Base-by-base conservation (phyloP, 2,113 vertebrate species). In the Rhinoderma darwinii region DNA sequence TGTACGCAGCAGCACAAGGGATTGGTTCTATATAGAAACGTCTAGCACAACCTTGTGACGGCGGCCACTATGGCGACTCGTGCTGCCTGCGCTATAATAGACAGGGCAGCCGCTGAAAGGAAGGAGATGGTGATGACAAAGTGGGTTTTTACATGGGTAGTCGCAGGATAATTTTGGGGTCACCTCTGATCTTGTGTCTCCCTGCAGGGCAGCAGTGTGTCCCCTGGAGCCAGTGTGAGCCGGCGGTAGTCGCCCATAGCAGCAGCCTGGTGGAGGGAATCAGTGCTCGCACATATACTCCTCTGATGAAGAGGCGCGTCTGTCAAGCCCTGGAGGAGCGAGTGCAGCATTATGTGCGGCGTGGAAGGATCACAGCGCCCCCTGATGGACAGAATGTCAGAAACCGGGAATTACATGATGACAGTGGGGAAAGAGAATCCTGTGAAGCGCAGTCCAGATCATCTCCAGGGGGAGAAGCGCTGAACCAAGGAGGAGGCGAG, bases 251-350 rank as follows among this genome's bases (percentile, higher is more conserved):
- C 63, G 89, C 84, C 82, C 95, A 94, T 61, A 88, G 89, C 30
- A 92, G 95, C 80, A 90, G 93, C 54, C 95, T 99, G 0, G 80
- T 97, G 35, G 97, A 99, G 89, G 98, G 98, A 3, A 94, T 95
- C 86, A 93, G 91, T 84, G 95, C 94, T n/a, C 96, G 91, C 10
- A 96, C 93, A 10, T 99, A 99, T 90, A 94, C 94, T 9, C 96
- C 95, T 0, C 86, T 99, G 68, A 92, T 99, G 91, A 93, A 96
- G 66, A 96, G 98, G 1, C 96, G 96, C 0, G 92, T 94, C 70
- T 98, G 98, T 41, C 94, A 97, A 92, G 97, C 96, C 72, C 90
- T 99, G 90, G 97, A 99, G 90, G 96, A 96, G 0, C 92, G 96
- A 54, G 98, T 99, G 86, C 93, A 95, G 56, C 97, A 97, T 84